These are phyloP conservation scores for Girardinus metallicus DNA, from an alignment of 2,797 vertebrate species.

Conservation along the genomic window DNA sequence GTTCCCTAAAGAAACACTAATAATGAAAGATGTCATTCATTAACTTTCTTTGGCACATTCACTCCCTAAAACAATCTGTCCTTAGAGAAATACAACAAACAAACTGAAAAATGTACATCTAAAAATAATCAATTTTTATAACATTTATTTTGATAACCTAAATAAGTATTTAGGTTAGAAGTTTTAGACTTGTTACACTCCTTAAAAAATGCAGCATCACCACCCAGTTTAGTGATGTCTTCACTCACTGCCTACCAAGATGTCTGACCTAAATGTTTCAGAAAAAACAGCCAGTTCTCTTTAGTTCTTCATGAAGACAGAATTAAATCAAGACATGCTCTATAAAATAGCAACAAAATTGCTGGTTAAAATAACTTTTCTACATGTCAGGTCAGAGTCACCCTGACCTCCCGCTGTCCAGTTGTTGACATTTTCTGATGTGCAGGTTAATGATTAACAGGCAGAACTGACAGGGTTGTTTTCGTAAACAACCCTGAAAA, in stretches of 20 bases:
- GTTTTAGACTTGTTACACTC: slow-evolving; percentile 22
- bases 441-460: neutral
- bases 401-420: slow-evolving; percentile 10
- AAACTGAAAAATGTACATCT: no score
- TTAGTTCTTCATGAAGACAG: slow-evolving; percentile 28
- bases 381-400: slow-evolving; percentile 51
- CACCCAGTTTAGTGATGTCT: slow-evolving; percentile 60
- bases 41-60: neutral
- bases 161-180: no score
- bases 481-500: neutral
- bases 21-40: neutral
- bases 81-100: neutral
- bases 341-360: neutral
- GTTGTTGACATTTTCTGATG: neutral
- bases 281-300: slow-evolving; percentile 8
- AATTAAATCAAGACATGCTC: slow-evolving; percentile 10
- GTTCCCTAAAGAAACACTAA: neutral
- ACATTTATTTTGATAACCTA: neutral
- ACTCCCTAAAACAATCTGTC: neutral
- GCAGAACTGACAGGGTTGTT: neutral
- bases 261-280: slow-evolving; percentile 11
- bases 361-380: neutral
- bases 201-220: slow-evolving; percentile 41
- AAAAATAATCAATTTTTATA: no score
- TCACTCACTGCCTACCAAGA: slow-evolving; percentile 6